phyloP scores from a whole-genome alignment of 2,113 vertebrate genomes.

The Cinclus mexicanus region DNA sequence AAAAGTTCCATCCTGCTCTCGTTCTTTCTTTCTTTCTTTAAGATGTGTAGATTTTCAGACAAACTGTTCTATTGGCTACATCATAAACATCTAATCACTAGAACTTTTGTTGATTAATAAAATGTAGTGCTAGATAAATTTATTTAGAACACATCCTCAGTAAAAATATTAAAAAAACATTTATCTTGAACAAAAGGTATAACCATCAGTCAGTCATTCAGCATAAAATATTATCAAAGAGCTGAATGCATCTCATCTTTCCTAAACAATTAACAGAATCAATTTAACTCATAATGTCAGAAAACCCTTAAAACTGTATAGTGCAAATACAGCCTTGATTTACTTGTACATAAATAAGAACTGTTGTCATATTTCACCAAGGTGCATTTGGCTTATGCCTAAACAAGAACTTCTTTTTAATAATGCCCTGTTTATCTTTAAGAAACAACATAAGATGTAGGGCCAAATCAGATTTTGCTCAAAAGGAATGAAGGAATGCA shows the following conservation, averaged over 20 bases:
- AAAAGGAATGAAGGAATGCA: slow-evolving; percentile 22
- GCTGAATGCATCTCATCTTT: background rate
- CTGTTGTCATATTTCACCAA: background rate
- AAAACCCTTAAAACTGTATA: background rate
- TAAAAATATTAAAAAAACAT: background rate
- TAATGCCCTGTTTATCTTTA: background rate
- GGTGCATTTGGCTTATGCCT: background rate
- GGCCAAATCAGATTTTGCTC: slow-evolving; percentile 44
- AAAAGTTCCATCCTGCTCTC: background rate
- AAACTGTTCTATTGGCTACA: background rate
- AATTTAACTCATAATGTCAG: background rate
- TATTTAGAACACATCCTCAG: background rate
- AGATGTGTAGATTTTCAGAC: slow-evolving; percentile 22
- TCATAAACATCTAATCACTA: slow-evolving; percentile 3
- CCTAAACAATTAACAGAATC: background rate
- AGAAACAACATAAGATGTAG: background rate
- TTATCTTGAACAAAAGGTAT: background rate
- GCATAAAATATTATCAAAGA: background rate
- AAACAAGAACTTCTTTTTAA: background rate
- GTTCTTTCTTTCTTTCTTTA: slow-evolving; percentile 20
- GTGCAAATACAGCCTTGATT: background rate
- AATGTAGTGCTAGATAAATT: background rate
- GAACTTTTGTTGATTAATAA: background rate
- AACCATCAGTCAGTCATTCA: background rate
- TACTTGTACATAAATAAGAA: background rate